A percentile compares a stretch with the other conserved stretches of the same genome.
Evolutionary conservation across 1,140 invertebrate species (phyloP).

Genomic region (Magallana gigas): DNA sequence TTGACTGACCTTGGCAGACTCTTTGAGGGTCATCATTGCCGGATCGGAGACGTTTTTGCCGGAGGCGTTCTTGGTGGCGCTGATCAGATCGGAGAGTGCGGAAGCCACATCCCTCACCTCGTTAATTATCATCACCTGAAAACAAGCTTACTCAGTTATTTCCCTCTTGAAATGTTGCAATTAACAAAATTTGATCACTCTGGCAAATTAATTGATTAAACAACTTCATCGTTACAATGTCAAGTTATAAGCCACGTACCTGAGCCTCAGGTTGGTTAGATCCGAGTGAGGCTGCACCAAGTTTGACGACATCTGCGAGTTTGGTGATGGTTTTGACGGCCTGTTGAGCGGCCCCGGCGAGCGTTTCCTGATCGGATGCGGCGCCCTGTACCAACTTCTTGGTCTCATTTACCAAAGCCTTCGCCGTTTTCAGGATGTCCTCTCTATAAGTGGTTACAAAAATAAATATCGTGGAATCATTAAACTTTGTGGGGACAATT

Average conservation of each 20-base stretch:
- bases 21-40: constrained; percentile 96
- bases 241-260: not conserved
- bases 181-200: no score
- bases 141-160: not conserved
- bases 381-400: constrained; percentile 97
- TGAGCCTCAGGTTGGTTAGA: constrained; percentile 91
- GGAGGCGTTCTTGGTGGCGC: constrained; percentile 97
- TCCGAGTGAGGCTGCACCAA: constrained; percentile 96
- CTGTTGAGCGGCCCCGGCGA: constrained; percentile 97
- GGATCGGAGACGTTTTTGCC: constrained; percentile 96
- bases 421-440: constrained; percentile 98
- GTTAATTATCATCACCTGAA: constrained; percentile 95
- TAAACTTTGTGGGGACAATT: no score
- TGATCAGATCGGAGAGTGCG: constrained; percentile 95
- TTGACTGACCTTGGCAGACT: constrained; percentile 95
- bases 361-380: constrained; percentile 96
- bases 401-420: constrained; percentile 99
- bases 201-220: no score
- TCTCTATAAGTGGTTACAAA: constrained; percentile 82
- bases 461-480: no score
- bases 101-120: constrained; percentile 98
- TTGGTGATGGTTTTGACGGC: constrained; percentile 98
- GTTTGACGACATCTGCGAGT: constrained; percentile 97
- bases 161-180: no score
- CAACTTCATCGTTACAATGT: no score